phyloP scores from a whole-genome alignment of 2,113 vertebrate species.

The Cavia porcellus region DNA sequence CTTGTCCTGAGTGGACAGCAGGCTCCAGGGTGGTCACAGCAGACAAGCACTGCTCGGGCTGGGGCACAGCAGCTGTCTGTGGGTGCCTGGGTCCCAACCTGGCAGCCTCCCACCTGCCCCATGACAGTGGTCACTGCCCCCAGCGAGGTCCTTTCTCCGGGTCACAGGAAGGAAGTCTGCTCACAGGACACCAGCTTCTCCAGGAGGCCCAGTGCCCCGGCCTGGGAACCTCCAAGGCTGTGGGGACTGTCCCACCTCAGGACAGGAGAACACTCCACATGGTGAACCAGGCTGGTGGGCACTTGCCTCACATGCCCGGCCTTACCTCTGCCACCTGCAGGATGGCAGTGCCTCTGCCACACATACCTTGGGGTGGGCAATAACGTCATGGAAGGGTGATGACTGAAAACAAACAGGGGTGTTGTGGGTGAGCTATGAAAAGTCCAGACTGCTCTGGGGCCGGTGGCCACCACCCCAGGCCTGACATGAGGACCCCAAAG shows the following conservation, averaged over 20 bases:
- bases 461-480: background rate
- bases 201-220: background rate
- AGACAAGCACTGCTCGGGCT: background rate
- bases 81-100: no score
- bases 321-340: background rate
- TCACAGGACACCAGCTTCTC: background rate
- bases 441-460: rapidly evolving
- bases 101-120: background rate
- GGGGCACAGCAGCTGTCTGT: background rate
- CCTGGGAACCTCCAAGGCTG: no score
- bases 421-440: rapidly evolving
- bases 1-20: background rate
- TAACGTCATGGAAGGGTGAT: rapidly evolving
- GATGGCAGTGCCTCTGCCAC: rapidly evolving
- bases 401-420: background rate
- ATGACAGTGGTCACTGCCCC: background rate
- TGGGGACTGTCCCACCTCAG: no score
- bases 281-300: no score
- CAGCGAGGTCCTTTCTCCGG: background rate
- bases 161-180: background rate
- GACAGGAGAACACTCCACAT: background rate
- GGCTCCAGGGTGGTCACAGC: background rate
- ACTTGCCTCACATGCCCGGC: background rate
- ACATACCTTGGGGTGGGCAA: rapidly evolving
- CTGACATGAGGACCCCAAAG: background rate